phyloP scores from a whole-genome alignment of 2,113 vertebrate species.

The Cyanoderma ruficeps region DNA sequence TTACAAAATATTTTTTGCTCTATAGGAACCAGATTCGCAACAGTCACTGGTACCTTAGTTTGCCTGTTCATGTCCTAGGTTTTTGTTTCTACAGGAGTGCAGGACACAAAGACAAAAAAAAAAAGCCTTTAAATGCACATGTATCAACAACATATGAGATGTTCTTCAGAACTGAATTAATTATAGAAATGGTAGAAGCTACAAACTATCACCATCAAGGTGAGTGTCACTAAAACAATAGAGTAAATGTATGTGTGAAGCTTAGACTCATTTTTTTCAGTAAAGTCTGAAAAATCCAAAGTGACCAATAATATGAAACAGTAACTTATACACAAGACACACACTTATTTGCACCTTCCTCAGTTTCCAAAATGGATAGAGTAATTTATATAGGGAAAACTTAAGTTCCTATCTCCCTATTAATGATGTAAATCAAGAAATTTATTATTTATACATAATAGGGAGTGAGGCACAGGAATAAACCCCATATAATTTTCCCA shows the following conservation, averaged over 20 bases:
- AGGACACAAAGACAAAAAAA: background rate
- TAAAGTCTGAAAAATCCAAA: background rate
- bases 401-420: background rate
- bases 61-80: background rate
- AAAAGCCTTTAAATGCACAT: background rate
- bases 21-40: background rate
- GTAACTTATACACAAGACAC: background rate
- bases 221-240: background rate
- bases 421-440: background rate
- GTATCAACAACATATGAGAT: background rate
- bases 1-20: background rate
- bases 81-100: background rate
- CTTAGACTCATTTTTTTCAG: background rate
- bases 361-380: background rate
- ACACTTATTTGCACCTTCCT: background rate
- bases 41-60: background rate
- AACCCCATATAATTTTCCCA: background rate
- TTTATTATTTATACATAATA: background rate
- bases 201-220: background rate
- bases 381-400: background rate
- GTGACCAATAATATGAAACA: background rate
- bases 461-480: background rate
- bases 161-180: background rate
- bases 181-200: background rate
- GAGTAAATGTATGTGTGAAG: background rate